Percentiles rank a stretch among this genome's conserved stretches.
These are phyloP conservation scores for Drosophila pseudotalamancana DNA, from an alignment of 2,888 invertebrate genomes.

Conservation along the genomic window DNA sequence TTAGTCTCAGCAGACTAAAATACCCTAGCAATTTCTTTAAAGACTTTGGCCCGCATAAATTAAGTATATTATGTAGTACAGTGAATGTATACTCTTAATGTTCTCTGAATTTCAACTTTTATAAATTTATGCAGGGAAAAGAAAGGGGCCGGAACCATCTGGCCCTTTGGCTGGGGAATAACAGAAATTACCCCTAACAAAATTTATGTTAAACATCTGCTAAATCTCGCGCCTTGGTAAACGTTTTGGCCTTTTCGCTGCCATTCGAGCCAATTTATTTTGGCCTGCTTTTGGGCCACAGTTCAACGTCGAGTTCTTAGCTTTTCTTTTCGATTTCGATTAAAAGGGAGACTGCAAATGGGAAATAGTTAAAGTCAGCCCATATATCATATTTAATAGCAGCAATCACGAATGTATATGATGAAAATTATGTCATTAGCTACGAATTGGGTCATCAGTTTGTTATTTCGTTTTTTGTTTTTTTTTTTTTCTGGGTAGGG, in stretches of 20 bases:
- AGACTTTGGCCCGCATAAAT: no score
- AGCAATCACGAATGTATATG: constrained; percentile 42
- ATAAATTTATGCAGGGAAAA: no score
- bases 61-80: no score
- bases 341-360: constrained; percentile 27
- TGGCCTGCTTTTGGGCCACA: constrained; percentile 6
- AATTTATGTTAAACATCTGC: constrained; percentile 34
- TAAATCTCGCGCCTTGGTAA: constrained; percentile 17
- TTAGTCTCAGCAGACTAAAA: no score
- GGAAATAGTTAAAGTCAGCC: constrained; percentile 5
- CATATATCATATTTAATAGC: constrained; percentile 60
- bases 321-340: constrained; percentile 42
- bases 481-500: constrained; percentile 1
- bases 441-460: constrained; percentile 52
- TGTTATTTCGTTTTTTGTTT: not conserved
- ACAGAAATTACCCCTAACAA: constrained; percentile 5
- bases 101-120: no score
- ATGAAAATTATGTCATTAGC: constrained; percentile 51
- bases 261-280: constrained; percentile 42
- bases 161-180: not conserved
- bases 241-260: constrained; percentile 24
- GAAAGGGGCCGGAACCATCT: no score
- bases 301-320: not conserved
- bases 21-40: no score
- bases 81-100: no score